phyloP scores from a whole-genome alignment of 92 coral and sea anemone genomes.

The Phymanthus crucifer region DNA sequence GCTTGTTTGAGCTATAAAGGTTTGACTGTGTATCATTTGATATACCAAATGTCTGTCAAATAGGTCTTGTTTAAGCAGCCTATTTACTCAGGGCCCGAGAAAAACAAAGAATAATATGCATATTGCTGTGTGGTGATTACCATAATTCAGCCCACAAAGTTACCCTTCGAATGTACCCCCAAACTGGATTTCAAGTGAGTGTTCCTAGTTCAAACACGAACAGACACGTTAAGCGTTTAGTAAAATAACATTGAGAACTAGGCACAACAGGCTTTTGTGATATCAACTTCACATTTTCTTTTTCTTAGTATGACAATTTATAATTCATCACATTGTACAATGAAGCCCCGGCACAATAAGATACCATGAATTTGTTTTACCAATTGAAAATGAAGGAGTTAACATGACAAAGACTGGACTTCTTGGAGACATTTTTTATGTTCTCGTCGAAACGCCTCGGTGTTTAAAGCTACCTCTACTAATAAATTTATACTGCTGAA shows the following conservation, averaged over 20 bases:
- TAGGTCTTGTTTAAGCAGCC: slow-evolving; percentile 49
- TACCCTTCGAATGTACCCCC: slow-evolving; percentile 20
- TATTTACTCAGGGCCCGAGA: slow-evolving; percentile 46
- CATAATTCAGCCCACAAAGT: slow-evolving; percentile 28
- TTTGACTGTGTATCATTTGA: slow-evolving; percentile 25
- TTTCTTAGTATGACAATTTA: slow-evolving; percentile 55
- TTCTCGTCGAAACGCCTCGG: slow-evolving; percentile 86
- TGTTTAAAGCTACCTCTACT: slow-evolving; percentile 95
- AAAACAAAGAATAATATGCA: slow-evolving; percentile 50
- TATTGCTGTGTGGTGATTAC: slow-evolving; percentile 41
- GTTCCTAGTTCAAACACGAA: slow-evolving; percentile 22
- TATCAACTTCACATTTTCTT: slow-evolving; percentile 46
- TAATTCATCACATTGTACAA: slow-evolving; percentile 92
- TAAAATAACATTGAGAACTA: slow-evolving; percentile 21
- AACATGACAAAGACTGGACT: slow-evolving; percentile 88
- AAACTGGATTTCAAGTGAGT: slow-evolving; percentile 6
- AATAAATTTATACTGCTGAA: slow-evolving; percentile 93
- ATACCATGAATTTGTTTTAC: slow-evolving; percentile 75
- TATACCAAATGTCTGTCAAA: slow-evolving; percentile 44
- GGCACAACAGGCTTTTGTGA: slow-evolving; percentile 55
- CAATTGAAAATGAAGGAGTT: slow-evolving; percentile 72
- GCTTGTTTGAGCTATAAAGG: slow-evolving; percentile 11
- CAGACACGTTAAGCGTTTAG: slow-evolving; percentile 44
- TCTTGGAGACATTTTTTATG: slow-evolving; percentile 80
- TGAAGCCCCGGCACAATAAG: slow-evolving; percentile 64